Percentiles rank a stretch among this genome's conserved stretches.
Conservation (phyloP, 2,113 vertebrate species). For the Empidonax alnorum region DNA sequence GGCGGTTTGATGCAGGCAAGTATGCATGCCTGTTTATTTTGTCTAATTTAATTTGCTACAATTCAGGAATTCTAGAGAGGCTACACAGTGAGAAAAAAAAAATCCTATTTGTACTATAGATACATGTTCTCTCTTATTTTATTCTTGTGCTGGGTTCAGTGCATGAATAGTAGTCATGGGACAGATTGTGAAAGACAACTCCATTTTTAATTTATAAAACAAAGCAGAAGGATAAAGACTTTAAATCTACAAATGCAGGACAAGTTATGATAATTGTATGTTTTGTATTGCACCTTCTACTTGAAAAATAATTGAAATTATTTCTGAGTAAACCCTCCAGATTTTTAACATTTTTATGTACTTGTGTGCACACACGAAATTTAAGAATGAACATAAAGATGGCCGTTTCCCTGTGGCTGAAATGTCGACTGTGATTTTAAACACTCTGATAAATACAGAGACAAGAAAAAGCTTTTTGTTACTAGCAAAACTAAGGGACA, state of each 20-base stretch:
- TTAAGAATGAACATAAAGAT: background rate
- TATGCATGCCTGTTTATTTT: background rate
- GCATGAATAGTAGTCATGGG: background rate
- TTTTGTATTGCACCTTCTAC: background rate
- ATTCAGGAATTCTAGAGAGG: background rate
- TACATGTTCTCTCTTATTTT: background rate
- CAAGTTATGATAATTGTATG: background rate
- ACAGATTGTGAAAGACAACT: background rate
- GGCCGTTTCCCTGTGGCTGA: background rate
- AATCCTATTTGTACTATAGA: background rate
- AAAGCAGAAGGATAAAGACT: background rate
- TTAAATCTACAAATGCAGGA: background rate
- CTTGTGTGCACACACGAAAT: fast-evolving
- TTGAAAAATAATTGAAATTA: background rate
- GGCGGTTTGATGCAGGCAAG: background rate
- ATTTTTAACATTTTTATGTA: background rate
- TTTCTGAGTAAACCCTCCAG: background rate
- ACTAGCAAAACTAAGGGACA: background rate
- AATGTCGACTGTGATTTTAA: background rate
- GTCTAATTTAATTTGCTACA: background rate
- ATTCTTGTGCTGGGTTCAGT: background rate
- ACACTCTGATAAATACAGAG: background rate
- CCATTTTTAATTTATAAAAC: background rate
- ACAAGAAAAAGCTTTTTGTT: background rate
- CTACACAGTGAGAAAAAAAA: background rate